A percentile compares a stretch with the other conserved stretches of the same genome.
Conservation (phyloP, 2,113 vertebrate genomes). For the Benitochromis conjunctus region DNA sequence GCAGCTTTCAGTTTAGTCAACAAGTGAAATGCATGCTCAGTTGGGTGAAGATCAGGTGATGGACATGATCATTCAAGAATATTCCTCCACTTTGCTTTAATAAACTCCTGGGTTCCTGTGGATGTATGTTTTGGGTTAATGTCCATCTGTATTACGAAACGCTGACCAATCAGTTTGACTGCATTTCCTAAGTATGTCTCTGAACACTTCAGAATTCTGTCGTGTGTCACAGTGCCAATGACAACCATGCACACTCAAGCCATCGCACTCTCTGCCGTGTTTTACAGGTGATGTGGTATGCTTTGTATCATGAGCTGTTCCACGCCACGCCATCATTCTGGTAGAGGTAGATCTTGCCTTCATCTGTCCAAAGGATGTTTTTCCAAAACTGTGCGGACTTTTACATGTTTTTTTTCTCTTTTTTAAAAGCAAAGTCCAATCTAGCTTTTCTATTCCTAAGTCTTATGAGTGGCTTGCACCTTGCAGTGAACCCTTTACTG, state of each 20-base stretch:
- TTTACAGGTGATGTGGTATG: background rate
- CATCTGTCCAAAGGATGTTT: background rate
- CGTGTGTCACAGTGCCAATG: fast-evolving
- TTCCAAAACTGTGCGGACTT: background rate
- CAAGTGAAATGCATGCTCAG: background rate
- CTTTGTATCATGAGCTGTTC: fast-evolving
- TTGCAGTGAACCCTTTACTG: no score
- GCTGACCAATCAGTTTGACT: no score
- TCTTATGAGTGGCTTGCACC: background rate
- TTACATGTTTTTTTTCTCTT: background rate
- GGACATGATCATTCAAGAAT: no score
- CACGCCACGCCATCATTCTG: fast-evolving
- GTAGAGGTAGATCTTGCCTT: background rate
- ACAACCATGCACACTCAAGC: fast-evolving
- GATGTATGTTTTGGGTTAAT: no score
- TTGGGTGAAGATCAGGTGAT: background rate
- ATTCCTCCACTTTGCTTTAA: no score
- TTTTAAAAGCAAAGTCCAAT: background rate
- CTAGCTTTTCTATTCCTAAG: background rate
- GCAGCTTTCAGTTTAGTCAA: background rate
- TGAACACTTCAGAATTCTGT: background rate
- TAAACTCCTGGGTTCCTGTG: no score
- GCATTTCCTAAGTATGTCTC: no score
- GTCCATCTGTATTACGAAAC: no score
- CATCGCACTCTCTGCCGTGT: background rate